These are phyloP conservation scores for Polia nebulosa DNA, from an alignment of 2,888 invertebrate genomes.

Conservation along the genomic window DNA sequence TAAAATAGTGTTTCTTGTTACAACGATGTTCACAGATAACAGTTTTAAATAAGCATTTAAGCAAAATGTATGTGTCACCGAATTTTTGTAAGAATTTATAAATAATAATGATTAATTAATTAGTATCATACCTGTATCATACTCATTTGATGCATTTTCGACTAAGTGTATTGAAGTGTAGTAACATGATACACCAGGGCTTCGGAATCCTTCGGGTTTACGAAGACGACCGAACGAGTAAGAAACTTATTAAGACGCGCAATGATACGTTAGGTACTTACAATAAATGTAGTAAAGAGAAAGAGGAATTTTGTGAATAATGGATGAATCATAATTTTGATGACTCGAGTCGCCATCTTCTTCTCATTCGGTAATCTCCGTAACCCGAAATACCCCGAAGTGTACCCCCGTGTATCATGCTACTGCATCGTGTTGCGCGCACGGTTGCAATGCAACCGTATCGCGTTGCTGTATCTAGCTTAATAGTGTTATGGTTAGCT, in stretches of 20 bases:
- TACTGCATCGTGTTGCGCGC: slow-evolving; percentile 60
- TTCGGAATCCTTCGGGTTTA: slow-evolving; percentile 14
- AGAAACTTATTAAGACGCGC: neutral
- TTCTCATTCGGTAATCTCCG: slow-evolving; percentile 20
- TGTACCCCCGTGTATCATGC: slow-evolving; percentile 43
- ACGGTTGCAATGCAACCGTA: slow-evolving; percentile 63
- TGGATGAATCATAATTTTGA: neutral
- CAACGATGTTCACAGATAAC: slow-evolving; percentile 51
- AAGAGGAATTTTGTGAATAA: neutral
- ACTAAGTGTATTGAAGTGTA: slow-evolving; percentile 69
- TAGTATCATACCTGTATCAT: slow-evolving; percentile 86
- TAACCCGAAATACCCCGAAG: slow-evolving; percentile 5
- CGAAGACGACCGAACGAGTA: slow-evolving; percentile 21
- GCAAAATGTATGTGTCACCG: slow-evolving; percentile 76
- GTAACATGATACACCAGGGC: slow-evolving; percentile 49
- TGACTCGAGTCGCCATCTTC: neutral
- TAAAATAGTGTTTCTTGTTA: slow-evolving; percentile 30
- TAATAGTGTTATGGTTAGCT: slow-evolving; percentile 83
- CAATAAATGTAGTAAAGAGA: neutral
- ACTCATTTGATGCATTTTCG: slow-evolving; percentile 88
- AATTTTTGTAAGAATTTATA: slow-evolving; percentile 87
- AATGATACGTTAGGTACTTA: too few species aligned
- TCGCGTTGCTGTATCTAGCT: slow-evolving; percentile 79
- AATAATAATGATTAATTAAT: slow-evolving; percentile 65
- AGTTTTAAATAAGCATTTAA: slow-evolving; percentile 74